Percentiles rank a stretch among this genome's conserved stretches.
Conservation (phyloP, 2,113 vertebrate genomes). For the Catharus bicknelli region DNA sequence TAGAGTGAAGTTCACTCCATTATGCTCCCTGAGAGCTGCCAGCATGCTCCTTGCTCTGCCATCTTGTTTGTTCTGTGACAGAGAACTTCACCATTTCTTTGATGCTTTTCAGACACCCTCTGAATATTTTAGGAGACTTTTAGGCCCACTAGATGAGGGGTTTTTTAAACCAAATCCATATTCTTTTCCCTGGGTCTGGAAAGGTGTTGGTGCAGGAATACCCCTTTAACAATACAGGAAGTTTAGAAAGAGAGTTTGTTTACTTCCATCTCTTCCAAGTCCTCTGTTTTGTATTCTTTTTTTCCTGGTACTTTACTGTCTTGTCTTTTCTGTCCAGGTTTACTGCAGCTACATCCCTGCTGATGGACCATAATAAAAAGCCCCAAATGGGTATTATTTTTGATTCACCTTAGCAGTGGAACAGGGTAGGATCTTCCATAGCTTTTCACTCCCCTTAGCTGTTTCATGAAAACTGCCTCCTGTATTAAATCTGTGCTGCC, state of each 20-base stretch:
- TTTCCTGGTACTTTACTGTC: background rate
- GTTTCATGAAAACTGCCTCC: background rate
- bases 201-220: background rate
- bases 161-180: background rate
- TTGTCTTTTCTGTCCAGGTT: background rate
- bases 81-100: background rate
- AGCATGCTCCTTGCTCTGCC: fast-evolving
- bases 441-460: background rate
- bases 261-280: background rate
- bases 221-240: background rate
- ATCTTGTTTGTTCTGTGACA: background rate
- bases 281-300: background rate
- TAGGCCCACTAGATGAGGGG: background rate
- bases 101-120: background rate
- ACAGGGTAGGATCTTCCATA: background rate
- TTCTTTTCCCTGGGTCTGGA: background rate
- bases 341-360: background rate
- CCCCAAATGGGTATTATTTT: background rate
- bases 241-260: background rate
- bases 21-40: fast-evolving
- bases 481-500: background rate
- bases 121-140: background rate
- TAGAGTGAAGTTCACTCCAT: background rate
- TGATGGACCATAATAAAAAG: background rate
- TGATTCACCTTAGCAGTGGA: background rate